These are phyloP conservation scores for Sturnus vulgaris DNA, from an alignment of 2,113 vertebrate species.

Conservation along the genomic window DNA sequence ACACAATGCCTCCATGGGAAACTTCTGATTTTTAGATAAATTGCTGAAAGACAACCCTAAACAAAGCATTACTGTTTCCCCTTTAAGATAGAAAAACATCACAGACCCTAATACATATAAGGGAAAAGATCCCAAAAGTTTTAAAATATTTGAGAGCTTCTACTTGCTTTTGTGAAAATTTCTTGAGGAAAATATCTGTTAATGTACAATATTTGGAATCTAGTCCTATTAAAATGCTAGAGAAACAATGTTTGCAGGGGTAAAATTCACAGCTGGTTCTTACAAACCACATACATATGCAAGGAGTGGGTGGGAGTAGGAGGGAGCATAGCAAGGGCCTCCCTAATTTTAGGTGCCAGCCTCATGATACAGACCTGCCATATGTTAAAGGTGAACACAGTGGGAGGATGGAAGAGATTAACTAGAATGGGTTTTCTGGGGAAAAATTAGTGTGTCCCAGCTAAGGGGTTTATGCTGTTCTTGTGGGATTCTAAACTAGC, in stretches of 20 bases:
- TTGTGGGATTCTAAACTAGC: background rate
- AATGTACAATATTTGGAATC: background rate
- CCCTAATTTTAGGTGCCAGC: constrained; percentile 57
- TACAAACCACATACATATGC: constrained; percentile 53
- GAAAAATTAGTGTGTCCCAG: background rate
- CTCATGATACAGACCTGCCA: constrained; percentile 53
- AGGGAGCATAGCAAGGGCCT: constrained; percentile 61
- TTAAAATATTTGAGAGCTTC: background rate
- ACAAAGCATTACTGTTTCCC: background rate
- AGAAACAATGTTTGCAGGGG: constrained; percentile 46
- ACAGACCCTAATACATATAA: background rate
- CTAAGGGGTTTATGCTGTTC: background rate
- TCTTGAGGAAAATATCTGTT: background rate
- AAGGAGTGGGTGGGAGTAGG: constrained; percentile 51
- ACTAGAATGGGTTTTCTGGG: background rate
- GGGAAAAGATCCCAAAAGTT: background rate
- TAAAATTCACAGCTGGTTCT: constrained; percentile 60
- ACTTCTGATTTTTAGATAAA: background rate
- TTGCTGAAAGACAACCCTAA: background rate
- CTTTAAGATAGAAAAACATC: background rate
- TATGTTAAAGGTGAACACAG: constrained; percentile 58
- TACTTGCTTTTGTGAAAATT: background rate
- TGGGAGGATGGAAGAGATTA: constrained; percentile 47
- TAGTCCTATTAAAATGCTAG: background rate
- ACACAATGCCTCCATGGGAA: background rate